Conservation (phyloP, 2,888 invertebrate genomes). For the Baronia brevicornis region DNA sequence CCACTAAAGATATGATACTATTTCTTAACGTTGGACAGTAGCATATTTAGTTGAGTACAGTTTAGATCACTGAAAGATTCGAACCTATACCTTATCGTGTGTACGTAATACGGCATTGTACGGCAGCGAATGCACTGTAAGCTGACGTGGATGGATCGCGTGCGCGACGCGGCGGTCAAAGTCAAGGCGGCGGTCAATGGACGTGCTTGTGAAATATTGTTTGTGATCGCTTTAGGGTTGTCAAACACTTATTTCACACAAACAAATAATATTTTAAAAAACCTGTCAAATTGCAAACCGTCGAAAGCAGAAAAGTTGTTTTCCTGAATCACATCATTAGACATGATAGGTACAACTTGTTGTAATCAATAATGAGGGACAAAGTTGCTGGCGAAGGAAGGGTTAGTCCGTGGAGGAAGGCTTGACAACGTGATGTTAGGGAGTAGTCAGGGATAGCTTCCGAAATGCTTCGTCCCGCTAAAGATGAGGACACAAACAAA, state of each 20-base stretch:
- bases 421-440: too few relatives aligned
- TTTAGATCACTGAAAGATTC: slow-evolving; percentile 1
- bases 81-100: slow-evolving; percentile 7
- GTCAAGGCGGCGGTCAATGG: slow-evolving; percentile 22
- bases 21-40: too few relatives aligned
- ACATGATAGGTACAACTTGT: too few relatives aligned
- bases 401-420: too few relatives aligned
- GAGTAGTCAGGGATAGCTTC: too few relatives aligned
- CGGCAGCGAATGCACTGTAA: slow-evolving; percentile 4
- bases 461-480: too few relatives aligned
- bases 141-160: slow-evolving; percentile 11
- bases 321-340: too few relatives aligned
- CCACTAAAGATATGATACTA: too few relatives aligned
- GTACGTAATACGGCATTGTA: slow-evolving; percentile 13
- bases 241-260: not conserved
- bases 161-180: slow-evolving; percentile 17
- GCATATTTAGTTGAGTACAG: slow-evolving; percentile 8
- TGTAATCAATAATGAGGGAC: too few relatives aligned
- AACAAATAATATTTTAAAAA: not conserved
- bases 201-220: slow-evolving; percentile 14
- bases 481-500: too few relatives aligned
- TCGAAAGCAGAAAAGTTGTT: too few relatives aligned
- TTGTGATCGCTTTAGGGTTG: slow-evolving; percentile 11
- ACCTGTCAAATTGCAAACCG: not conserved
- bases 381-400: too few relatives aligned